Evolutionary conservation across 2,888 invertebrate species (phyloP).

Genomic region (Watsonalla binaria): DNA sequence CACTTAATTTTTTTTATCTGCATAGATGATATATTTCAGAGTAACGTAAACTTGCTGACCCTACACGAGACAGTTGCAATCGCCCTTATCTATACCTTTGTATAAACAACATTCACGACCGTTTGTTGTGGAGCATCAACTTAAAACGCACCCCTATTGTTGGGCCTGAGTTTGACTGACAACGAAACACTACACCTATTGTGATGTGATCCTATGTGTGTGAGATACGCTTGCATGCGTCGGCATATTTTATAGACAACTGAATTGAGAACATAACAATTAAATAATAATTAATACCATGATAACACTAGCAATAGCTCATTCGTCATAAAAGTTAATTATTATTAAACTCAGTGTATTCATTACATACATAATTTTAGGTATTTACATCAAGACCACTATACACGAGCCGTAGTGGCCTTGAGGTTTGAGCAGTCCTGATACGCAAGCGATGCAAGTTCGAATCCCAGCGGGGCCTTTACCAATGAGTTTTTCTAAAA

Average conservation of each 20-base stretch:
- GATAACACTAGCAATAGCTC: too few relatives aligned
- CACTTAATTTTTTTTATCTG: neutral
- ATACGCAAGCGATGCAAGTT: too few relatives aligned
- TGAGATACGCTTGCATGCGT: conserved; percentile 3
- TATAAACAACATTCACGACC: conserved; percentile 24
- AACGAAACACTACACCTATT: conserved; percentile 47
- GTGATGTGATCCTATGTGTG: conserved; percentile 22
- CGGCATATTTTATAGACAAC: neutral
- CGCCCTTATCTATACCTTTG: conserved; percentile 53
- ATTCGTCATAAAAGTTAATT: too few relatives aligned
- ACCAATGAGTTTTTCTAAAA: too few relatives aligned
- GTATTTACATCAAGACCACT: too few relatives aligned
- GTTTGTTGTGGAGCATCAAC: conserved; percentile 49
- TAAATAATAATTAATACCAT: too few relatives aligned
- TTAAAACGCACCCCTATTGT: conserved; percentile 55
- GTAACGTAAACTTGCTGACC: conserved; percentile 30
- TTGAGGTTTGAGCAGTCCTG: too few relatives aligned
- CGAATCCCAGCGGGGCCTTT: too few relatives aligned
- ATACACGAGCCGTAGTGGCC: too few relatives aligned
- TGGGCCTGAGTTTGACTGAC: conserved; percentile 51
- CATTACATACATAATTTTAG: too few relatives aligned
- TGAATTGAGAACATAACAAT: too few relatives aligned
- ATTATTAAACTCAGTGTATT: too few relatives aligned
- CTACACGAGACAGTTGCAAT: conserved; percentile 47
- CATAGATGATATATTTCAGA: conserved; percentile 7